Evolutionary conservation across 2,888 invertebrate species (phyloP).

Genomic region (Sphecodes monilicornis): DNA sequence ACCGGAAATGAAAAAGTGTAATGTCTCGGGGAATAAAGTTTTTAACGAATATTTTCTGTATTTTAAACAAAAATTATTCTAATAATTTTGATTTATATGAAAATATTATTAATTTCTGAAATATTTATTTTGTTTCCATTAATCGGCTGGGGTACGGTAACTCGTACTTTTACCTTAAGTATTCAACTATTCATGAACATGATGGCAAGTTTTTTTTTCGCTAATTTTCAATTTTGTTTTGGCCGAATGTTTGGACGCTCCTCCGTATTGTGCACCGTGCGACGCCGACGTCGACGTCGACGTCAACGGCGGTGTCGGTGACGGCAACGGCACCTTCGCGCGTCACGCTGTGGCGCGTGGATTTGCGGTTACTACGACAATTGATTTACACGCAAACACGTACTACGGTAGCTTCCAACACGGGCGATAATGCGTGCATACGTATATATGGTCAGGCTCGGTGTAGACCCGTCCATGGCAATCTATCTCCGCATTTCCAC

Average conservation of each 20-base stretch:
- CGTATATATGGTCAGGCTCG: slow-evolving; percentile 7
- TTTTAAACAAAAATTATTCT: no score
- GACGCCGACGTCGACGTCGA: background rate
- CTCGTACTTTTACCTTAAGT: no score
- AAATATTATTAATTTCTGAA: no score
- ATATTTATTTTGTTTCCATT: no score
- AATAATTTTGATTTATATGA: no score
- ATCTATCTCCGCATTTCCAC: slow-evolving; percentile 58
- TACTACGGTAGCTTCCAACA: slow-evolving; percentile 30
- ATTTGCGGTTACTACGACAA: slow-evolving; percentile 79
- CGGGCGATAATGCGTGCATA: slow-evolving; percentile 34
- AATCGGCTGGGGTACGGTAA: no score
- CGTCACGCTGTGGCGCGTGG: slow-evolving; percentile 72
- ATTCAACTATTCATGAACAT: no score
- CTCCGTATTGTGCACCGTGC: background rate
- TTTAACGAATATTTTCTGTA: no score
- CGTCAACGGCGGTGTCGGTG: slow-evolving; percentile 23
- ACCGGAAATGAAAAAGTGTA: no score
- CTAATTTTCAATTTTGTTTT: no score
- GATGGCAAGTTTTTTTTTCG: no score
- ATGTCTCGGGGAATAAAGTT: no score
- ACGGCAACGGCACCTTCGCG: slow-evolving; percentile 71
- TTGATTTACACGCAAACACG: slow-evolving; percentile 77
- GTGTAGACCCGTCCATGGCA: slow-evolving; percentile 45
- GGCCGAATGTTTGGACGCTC: background rate